A percentile compares a stretch with the other conserved stretches of the same genome.
Evolutionary conservation across 2,888 invertebrate species (phyloP).

Genomic region (Dugesia japonica): DNA sequence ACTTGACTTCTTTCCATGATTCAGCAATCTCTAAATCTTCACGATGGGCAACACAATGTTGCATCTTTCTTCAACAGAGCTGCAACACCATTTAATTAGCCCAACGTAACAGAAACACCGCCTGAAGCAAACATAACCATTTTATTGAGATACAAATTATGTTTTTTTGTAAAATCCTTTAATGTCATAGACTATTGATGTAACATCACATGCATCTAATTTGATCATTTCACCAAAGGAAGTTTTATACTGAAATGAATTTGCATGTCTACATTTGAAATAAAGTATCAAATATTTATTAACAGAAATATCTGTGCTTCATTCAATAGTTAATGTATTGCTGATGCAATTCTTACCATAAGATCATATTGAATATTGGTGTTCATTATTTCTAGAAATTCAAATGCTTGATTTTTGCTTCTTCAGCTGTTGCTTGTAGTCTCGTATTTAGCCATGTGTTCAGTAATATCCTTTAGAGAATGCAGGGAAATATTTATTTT

Average conservation of each 20-base stretch:
- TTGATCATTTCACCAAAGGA: background rate
- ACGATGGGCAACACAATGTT: background rate
- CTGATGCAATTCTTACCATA: background rate
- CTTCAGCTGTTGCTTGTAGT: background rate
- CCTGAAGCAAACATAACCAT: background rate
- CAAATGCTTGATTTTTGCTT: too few relatives aligned
- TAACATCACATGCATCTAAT: background rate
- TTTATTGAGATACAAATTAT: too few relatives aligned
- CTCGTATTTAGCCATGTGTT: background rate
- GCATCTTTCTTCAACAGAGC: background rate
- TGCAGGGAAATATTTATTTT: background rate
- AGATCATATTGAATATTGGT: background rate
- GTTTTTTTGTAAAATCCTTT: background rate
- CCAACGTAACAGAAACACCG: background rate
- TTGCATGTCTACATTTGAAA: background rate
- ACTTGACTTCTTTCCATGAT: background rate
- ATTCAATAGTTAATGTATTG: background rate
- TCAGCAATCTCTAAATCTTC: background rate
- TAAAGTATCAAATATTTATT: background rate
- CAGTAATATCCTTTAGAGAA: background rate
- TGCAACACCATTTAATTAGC: background rate
- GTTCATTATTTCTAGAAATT: background rate
- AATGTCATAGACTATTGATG: background rate
- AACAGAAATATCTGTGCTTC: background rate
- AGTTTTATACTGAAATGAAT: background rate